Conservation (phyloP, 64 coral and sea anemone genomes). For the Montipora capricornis region DNA sequence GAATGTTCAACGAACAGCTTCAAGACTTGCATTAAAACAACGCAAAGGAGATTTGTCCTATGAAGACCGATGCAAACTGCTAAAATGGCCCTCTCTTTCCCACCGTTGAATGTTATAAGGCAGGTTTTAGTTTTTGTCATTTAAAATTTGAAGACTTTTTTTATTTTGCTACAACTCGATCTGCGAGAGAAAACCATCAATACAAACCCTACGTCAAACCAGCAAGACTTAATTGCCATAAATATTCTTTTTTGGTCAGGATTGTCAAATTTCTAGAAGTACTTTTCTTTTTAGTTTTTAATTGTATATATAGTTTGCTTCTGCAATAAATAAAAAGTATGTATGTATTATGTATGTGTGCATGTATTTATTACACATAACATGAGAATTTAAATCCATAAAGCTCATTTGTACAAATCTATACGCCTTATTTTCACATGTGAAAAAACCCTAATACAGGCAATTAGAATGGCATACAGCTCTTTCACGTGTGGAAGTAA, state of each 20-base stretch:
- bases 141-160: background rate
- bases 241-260: background rate
- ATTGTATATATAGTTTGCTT: no score
- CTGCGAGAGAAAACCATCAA: background rate
- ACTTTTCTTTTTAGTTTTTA: no score
- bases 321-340: no score
- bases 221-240: background rate
- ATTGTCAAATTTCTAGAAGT: background rate
- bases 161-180: background rate
- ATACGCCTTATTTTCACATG: no score
- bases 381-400: no score
- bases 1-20: background rate
- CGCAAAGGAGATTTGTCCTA: background rate
- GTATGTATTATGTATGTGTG: no score
- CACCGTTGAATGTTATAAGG: background rate
- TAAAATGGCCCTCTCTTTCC: background rate
- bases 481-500: no score
- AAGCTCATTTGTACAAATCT: no score
- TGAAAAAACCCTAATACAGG: no score
- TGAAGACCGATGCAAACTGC: constrained; percentile 3
- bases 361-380: no score
- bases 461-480: no score
- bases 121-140: background rate
- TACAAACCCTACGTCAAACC: background rate
- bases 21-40: background rate